A percentile compares a stretch with the other conserved stretches of the same genome.
Conservation (phyloP, 2,888 invertebrate species). For the Cerceris rybyensis region DNA sequence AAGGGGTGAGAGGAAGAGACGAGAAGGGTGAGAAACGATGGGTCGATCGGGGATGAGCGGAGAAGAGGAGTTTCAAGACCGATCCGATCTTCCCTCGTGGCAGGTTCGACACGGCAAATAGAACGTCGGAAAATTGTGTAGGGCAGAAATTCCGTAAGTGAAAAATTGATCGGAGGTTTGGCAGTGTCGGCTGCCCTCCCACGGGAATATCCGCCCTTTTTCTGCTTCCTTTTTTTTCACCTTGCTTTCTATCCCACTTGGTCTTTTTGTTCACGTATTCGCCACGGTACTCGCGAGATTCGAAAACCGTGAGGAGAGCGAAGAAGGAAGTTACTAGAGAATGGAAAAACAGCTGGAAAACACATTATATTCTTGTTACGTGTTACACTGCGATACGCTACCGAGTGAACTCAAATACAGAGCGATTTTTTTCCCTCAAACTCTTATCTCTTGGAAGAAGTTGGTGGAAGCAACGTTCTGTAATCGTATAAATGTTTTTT, state of each 20-base stretch:
- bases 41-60: neutral
- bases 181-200: constrained; percentile 47
- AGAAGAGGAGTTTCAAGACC: constrained; percentile 15
- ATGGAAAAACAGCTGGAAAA: neutral
- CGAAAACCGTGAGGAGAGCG: neutral
- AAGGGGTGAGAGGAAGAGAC: neutral
- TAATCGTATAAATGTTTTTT: no score
- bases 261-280: neutral
- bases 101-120: constrained; percentile 49
- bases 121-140: constrained; percentile 63
- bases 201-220: constrained; percentile 43
- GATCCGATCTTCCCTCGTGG: constrained; percentile 44
- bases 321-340: neutral
- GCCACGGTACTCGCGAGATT: neutral
- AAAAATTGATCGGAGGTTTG: constrained; percentile 72
- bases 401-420: neutral
- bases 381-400: neutral
- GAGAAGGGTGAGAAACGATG: neutral
- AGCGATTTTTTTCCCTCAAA: neutral
- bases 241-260: neutral
- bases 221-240: constrained; percentile 16
- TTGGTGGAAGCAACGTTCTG: no score
- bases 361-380: neutral
- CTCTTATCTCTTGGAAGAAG: no score
- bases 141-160: constrained; percentile 66